Conservation (phyloP, 2,113 vertebrate genomes). For the Gnathonemus longibarbis region DNA sequence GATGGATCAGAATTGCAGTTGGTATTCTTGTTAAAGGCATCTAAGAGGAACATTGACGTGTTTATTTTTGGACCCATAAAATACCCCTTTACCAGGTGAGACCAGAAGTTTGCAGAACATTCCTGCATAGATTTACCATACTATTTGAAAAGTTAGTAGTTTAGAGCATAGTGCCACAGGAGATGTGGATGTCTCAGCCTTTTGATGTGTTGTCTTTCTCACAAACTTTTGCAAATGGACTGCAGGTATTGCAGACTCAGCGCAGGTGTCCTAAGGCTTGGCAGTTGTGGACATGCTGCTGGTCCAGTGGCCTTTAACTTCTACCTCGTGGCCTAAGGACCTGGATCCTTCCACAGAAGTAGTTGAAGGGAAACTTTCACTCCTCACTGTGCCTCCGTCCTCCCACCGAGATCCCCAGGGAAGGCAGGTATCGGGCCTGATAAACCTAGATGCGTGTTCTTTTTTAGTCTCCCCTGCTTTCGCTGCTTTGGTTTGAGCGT, state of each 20-base stretch:
- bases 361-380: conserved; percentile 1
- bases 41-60: background rate
- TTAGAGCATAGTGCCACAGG: background rate
- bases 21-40: background rate
- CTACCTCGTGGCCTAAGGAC: background rate
- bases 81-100: background rate
- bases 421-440: background rate
- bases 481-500: background rate
- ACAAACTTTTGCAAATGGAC: background rate
- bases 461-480: background rate
- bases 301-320: background rate
- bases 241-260: background rate
- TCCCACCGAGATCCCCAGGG: background rate
- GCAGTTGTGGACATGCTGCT: background rate
- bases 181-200: background rate
- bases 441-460: background rate
- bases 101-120: background rate
- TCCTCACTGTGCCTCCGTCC: background rate
- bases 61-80: background rate
- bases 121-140: background rate
- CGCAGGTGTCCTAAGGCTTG: background rate
- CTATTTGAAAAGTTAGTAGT: background rate
- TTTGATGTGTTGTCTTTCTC: background rate
- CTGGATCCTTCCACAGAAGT: background rate
- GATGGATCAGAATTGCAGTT: background rate